Evolutionary conservation across 2,113 vertebrate genomes (phyloP).

Genomic region (Myrmophylax atrothorax): DNA sequence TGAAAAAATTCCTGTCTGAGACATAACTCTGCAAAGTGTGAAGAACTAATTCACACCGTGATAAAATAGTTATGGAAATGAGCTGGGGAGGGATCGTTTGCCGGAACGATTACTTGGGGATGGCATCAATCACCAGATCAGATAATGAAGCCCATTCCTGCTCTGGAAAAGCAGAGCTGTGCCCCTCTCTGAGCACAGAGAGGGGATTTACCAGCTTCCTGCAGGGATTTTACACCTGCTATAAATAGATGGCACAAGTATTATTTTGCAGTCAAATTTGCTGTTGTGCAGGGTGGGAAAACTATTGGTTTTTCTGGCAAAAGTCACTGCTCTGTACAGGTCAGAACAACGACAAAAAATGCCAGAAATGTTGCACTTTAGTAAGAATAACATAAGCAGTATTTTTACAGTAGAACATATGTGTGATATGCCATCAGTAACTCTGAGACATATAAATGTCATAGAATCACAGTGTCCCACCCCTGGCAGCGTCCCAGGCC

Average conservation of each 20-base stretch:
- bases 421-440: background rate
- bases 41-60: slow-evolving; percentile 15
- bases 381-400: background rate
- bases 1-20: background rate
- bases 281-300: background rate
- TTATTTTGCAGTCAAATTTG: background rate
- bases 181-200: background rate
- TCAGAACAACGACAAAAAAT: background rate
- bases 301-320: background rate
- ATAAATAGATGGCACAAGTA: slow-evolving; percentile 2
- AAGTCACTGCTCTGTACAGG: background rate
- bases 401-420: background rate
- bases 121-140: background rate
- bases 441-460: background rate
- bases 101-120: background rate
- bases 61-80: slow-evolving; percentile 29
- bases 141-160: background rate
- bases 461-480: background rate
- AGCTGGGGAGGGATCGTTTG: background rate
- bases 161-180: background rate
- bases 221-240: background rate
- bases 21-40: background rate
- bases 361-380: background rate
- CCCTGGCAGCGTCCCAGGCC: background rate
- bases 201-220: background rate